Evolutionary conservation across 2,888 invertebrate genomes (phyloP).

Genomic region (Antheraea yamamai): DNA sequence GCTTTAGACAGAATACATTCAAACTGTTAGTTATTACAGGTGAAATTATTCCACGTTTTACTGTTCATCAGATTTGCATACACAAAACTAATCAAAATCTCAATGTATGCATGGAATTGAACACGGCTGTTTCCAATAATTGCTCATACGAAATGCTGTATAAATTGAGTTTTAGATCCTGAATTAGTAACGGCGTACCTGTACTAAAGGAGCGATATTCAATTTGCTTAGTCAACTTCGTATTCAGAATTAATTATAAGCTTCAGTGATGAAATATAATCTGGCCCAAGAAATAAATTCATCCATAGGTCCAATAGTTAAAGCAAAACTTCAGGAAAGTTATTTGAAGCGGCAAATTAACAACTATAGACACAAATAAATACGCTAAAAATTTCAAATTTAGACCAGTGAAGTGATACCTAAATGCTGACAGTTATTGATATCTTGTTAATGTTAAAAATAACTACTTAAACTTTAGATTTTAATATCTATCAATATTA

Average conservation of each 20-base stretch:
- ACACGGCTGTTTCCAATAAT: slow-evolving; percentile 17
- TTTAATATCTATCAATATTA: too few species aligned
- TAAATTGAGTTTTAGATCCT: slow-evolving; percentile 18
- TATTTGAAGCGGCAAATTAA: too few species aligned
- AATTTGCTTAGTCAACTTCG: slow-evolving; percentile 3
- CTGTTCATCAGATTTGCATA: not conserved
- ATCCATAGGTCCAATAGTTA: not conserved
- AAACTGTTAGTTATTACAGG: slow-evolving; percentile 8
- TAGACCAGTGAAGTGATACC: too few species aligned
- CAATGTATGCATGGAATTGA: not conserved
- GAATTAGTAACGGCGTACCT: slow-evolving; percentile 4
- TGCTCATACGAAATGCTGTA: slow-evolving; percentile 18
- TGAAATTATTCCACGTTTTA: slow-evolving; percentile 3
- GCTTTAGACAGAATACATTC: not conserved
- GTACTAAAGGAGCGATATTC: slow-evolving; percentile 9
- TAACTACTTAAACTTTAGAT: too few species aligned
- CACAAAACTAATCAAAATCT: slow-evolving; percentile 10
- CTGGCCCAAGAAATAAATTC: not conserved
- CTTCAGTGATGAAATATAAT: not conserved
- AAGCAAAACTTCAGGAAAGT: too few species aligned
- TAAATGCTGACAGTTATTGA: too few species aligned
- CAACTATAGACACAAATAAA: too few species aligned
- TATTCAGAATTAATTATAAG: slow-evolving; percentile 8
- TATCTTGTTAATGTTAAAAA: too few species aligned
- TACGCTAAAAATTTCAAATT: too few species aligned